Conservation (phyloP, 2,888 invertebrate genomes). For the Andrena minutula region DNA sequence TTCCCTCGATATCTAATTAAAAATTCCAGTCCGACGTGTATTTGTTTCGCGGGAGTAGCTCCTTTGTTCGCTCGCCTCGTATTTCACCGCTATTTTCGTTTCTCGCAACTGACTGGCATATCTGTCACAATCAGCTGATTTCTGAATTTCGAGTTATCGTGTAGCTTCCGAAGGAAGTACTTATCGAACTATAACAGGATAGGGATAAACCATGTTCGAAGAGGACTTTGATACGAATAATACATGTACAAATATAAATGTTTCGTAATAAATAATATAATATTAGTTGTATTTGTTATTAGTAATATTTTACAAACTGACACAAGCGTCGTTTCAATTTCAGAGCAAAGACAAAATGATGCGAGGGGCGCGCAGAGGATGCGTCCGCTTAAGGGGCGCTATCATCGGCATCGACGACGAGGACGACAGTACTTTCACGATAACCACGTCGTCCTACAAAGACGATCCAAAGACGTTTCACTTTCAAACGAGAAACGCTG, state of each 20-base stretch:
- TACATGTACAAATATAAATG: not conserved
- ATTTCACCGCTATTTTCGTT: constrained; percentile 2
- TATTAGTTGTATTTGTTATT: not conserved
- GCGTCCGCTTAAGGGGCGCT: constrained; percentile 98
- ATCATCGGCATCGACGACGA: constrained; percentile 99
- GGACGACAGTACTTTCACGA: constrained; percentile 99
- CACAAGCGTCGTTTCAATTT: constrained; percentile 78
- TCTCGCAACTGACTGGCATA: not conserved
- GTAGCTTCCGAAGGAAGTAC: not conserved
- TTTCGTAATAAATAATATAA: not conserved
- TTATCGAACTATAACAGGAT: constrained; percentile 2
- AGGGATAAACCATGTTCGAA: not conserved
- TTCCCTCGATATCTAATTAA: not conserved
- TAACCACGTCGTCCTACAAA: constrained; percentile 88
- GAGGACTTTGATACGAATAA: too few species aligned
- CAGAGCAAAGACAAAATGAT: constrained; percentile 99
- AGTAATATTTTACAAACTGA: not conserved
- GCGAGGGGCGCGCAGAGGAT: constrained; percentile 97
- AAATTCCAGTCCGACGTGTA: not conserved
- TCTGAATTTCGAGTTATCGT: not conserved
- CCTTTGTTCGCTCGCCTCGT: not conserved
- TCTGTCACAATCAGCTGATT: constrained; percentile 55
- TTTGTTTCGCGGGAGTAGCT: not conserved
- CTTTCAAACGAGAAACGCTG: constrained; percentile 98
- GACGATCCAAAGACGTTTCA: constrained; percentile 99